Conservation (phyloP, 2,888 invertebrate genomes). For the Folsomia manolachei region DNA sequence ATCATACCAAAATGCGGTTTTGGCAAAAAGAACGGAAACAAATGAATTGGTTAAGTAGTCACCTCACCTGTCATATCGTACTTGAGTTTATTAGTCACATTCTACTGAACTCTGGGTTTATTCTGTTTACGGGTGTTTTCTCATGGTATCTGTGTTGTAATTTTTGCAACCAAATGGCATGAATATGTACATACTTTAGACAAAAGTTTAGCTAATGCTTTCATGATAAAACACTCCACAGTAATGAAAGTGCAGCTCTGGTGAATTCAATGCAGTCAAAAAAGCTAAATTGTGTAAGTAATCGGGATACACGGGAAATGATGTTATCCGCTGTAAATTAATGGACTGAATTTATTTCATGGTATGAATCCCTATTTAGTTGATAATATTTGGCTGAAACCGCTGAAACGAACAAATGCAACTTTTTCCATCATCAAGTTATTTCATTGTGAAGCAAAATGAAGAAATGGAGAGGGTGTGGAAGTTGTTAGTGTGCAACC, state of each 20-base stretch:
- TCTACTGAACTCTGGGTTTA: constrained; percentile 15
- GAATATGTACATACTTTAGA: not conserved
- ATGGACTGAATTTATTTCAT: not conserved
- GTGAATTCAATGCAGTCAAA: too few relatives aligned
- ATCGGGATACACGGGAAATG: not conserved
- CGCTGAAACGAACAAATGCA: too few relatives aligned
- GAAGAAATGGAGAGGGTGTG: too few relatives aligned
- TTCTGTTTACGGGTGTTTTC: not conserved
- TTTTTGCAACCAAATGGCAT: not conserved
- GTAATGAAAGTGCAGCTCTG: too few relatives aligned
- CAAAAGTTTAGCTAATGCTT: not conserved
- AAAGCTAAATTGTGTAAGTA: too few relatives aligned
- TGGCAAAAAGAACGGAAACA: not conserved
- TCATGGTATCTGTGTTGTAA: not conserved
- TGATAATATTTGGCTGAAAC: not conserved
- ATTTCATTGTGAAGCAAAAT: not conserved
- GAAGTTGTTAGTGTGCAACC: constrained; percentile 14
- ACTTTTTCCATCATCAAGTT: not conserved
- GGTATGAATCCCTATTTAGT: not conserved
- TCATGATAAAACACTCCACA: too few relatives aligned
- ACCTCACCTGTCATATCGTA: not conserved
- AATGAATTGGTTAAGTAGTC: not conserved
- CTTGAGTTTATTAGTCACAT: constrained; percentile 25
- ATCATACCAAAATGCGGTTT: not conserved
- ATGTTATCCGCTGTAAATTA: not conserved